Percentiles rank a stretch among this genome's conserved stretches.
Conservation (phyloP, 1,140 invertebrate species). For the Asobara japonica region DNA sequence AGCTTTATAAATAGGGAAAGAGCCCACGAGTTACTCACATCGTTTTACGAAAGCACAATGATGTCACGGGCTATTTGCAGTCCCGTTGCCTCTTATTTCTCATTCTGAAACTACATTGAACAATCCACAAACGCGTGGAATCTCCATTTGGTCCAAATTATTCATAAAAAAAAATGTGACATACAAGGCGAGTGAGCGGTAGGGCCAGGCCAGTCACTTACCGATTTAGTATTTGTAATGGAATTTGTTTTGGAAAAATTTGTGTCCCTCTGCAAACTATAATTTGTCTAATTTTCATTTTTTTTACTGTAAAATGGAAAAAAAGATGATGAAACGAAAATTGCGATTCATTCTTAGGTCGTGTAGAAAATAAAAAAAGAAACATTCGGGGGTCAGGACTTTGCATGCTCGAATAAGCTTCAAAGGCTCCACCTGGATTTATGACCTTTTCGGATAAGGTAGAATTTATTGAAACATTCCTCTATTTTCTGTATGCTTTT, state of each 20-base stretch:
- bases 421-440: background rate
- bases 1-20: conserved; percentile 16
- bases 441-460: conserved; percentile 3
- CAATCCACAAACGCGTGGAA: background rate
- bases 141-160: no score
- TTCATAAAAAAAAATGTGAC: no score
- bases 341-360: background rate
- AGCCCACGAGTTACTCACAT: background rate
- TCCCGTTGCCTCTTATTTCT: background rate
- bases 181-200: no score
- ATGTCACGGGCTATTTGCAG: conserved; percentile 41
- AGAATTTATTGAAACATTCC: conserved; percentile 15
- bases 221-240: no score
- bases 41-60: conserved; percentile 35
- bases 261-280: no score
- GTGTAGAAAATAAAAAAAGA: background rate
- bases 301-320: background rate
- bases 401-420: background rate
- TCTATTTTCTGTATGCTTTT: conserved; percentile 4
- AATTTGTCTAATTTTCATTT: no score
- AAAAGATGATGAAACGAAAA: background rate
- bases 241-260: no score
- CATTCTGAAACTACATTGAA: background rate
- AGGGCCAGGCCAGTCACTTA: no score
- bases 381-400: background rate